These are phyloP conservation scores for Trachelus troglodyta DNA, from an alignment of 2,888 invertebrate species.

Conservation along the genomic window DNA sequence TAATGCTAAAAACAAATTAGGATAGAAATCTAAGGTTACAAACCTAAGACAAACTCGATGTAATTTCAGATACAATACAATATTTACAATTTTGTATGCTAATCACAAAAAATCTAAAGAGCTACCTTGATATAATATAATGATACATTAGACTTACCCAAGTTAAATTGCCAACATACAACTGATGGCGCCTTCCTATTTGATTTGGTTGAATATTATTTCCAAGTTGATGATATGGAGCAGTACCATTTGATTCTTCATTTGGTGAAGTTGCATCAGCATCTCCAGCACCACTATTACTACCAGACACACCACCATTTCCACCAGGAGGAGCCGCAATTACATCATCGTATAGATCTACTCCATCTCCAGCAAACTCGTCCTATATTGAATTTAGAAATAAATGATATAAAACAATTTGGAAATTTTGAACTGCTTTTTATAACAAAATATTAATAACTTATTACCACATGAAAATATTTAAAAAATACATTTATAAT, in stretches of 20 bases:
- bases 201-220: slow-evolving; percentile 77
- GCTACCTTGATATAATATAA: too few relatives aligned
- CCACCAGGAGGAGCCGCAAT: slow-evolving; percentile 80
- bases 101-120: too few relatives aligned
- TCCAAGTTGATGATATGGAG: slow-evolving; percentile 76
- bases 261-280: slow-evolving; percentile 72
- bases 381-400: slow-evolving; percentile 68
- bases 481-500: background rate
- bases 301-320: slow-evolving; percentile 59
- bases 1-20: too few relatives aligned
- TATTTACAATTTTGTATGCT: too few relatives aligned
- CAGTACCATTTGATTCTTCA: slow-evolving; percentile 80
- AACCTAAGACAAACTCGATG: too few relatives aligned
- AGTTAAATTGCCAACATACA: slow-evolving; percentile 98
- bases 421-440: background rate
- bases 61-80: too few relatives aligned
- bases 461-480: slow-evolving; percentile 10
- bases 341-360: slow-evolving; percentile 96
- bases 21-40: too few relatives aligned
- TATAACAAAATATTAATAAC: slow-evolving; percentile 16
- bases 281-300: slow-evolving; percentile 69
- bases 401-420: background rate
- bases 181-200: slow-evolving; percentile 84
- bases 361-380: slow-evolving; percentile 87
- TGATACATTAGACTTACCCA: slow-evolving; percentile 78